These are phyloP conservation scores for Amaurobius ferox DNA, from an alignment of 2,888 invertebrate genomes.

Conservation along the genomic window DNA sequence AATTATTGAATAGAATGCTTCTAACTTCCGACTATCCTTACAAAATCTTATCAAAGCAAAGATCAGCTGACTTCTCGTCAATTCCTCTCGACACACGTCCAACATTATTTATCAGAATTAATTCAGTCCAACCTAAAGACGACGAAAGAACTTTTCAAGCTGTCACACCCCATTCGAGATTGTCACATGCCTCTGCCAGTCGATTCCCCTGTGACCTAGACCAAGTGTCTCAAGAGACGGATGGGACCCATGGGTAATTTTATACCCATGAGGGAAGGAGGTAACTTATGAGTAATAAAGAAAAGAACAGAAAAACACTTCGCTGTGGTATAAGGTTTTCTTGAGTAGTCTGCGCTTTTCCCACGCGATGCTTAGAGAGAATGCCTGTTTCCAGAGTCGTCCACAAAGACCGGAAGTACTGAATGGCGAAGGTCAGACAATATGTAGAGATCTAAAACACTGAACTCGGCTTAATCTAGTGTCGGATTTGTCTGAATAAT, in stretches of 20 bases:
- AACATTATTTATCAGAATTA: not conserved
- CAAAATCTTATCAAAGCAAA: too few species aligned
- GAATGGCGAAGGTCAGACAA: constrained; percentile 38
- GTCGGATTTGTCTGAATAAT: not conserved
- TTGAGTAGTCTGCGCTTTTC: constrained; percentile 13
- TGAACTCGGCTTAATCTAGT: not conserved
- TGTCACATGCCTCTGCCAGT: not conserved
- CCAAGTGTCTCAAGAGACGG: constrained; percentile 13
- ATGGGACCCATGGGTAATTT: constrained; percentile 34
- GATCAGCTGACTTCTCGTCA: too few species aligned
- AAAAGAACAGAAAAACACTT: constrained; percentile 19
- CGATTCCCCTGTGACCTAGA: not conserved
- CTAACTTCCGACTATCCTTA: too few species aligned
- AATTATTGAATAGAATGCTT: too few species aligned
- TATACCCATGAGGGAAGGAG: constrained; percentile 29
- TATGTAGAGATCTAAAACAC: not conserved
- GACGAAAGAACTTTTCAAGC: not conserved
- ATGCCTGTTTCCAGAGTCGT: not conserved
- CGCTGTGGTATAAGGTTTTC: constrained; percentile 3
- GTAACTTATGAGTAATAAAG: constrained; percentile 52
- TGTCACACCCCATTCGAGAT: not conserved
- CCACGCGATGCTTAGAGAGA: constrained; percentile 39
- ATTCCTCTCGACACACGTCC: too few species aligned
- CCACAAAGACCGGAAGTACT: constrained; percentile 65
- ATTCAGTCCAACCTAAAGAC: not conserved